phyloP scores from a whole-genome alignment of 2,888 invertebrate species.

The Aquatica leii region DNA sequence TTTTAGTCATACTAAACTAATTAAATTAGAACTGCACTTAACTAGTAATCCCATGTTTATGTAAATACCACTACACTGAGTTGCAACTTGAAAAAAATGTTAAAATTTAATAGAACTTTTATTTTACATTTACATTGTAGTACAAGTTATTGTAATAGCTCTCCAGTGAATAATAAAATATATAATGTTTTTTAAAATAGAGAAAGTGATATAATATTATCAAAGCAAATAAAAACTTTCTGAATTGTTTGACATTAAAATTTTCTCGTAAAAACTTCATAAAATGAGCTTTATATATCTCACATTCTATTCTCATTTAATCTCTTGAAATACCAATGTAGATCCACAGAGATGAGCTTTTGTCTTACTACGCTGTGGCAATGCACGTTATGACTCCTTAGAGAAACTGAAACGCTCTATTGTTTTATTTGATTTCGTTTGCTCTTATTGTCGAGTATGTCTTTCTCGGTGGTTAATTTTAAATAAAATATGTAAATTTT shows the following conservation, averaged over 20 bases:
- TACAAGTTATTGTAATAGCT: no score
- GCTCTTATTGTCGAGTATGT: constrained; percentile 21
- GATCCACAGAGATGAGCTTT: constrained; percentile 26
- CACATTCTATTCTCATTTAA: constrained; percentile 29
- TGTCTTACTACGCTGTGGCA: constrained; percentile 23
- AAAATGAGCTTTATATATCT: constrained; percentile 30
- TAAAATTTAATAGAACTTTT: no score
- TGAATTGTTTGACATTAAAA: constrained; percentile 28
- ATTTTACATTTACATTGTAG: no score
- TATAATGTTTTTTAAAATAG: neutral
- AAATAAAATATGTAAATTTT: neutral
- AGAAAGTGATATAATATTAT: constrained; percentile 6
- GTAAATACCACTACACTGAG: no score
- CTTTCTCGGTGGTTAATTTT: constrained; percentile 24
- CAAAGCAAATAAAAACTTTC: constrained; percentile 24
- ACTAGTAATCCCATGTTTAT: no score
- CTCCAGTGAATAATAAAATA: neutral
- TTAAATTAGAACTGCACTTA: no score
- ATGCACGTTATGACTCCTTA: constrained; percentile 25
- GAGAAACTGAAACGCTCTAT: constrained; percentile 25
- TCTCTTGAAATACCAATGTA: constrained; percentile 27
- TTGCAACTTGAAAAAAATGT: no score
- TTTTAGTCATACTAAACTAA: no score
- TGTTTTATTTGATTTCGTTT: constrained; percentile 29
- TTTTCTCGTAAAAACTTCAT: constrained; percentile 28